Base-by-base conservation (phyloP, 2,888 invertebrate species). In the Ametastegia equiseti region DNA sequence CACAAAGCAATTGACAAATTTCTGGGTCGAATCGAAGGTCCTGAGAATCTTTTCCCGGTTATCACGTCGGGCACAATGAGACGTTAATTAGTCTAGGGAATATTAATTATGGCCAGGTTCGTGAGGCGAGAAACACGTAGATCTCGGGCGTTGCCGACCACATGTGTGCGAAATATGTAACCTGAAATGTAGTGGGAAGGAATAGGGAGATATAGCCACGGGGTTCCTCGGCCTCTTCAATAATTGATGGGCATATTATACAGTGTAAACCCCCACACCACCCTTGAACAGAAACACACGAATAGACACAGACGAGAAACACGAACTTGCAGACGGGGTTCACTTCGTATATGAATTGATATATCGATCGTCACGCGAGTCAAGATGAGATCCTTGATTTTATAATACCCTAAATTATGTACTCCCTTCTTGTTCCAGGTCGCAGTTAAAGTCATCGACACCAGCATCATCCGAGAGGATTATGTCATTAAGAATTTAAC, bases 361-460 rank as follows among this genome's bases (percentile, higher is more conserved):
- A 23, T 54, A n/a, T 54, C 23, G 54, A 23, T 23, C 7, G 19
- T 54, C 2, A 11, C 19, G 11, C 54, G 54, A 54, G 23, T 11
- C 23, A 23, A 0, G n/a, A 4, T 30, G 4, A 27, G 13, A 4
- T 11, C 7, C 27, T 7, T 27, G 30, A 30, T 71, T 71, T 71
- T n/a, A n/a, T n/a, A n/a, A n/a, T n/a, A n/a, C n/a, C n/a, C n/a
- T n/a, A n/a, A n/a, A n/a, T n/a, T n/a, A n/a, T n/a, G n/a, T n/a
- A n/a, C n/a, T n/a, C n/a, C n/a, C n/a, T n/a, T n/a, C n/a, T n/a
- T 82, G 83, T 90, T 91, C 1, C 90, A 95, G 95, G 96, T 96
- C 87, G 96, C 96, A 19, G 93, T 96, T 81, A 96, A 96, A 92
- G 94, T 96, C 86, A 95, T 96, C 88, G 96, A 96, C 90, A 93